These are phyloP conservation scores for Bimastos eiseni DNA, from an alignment of 2,888 invertebrate species.

Conservation along the genomic window DNA sequence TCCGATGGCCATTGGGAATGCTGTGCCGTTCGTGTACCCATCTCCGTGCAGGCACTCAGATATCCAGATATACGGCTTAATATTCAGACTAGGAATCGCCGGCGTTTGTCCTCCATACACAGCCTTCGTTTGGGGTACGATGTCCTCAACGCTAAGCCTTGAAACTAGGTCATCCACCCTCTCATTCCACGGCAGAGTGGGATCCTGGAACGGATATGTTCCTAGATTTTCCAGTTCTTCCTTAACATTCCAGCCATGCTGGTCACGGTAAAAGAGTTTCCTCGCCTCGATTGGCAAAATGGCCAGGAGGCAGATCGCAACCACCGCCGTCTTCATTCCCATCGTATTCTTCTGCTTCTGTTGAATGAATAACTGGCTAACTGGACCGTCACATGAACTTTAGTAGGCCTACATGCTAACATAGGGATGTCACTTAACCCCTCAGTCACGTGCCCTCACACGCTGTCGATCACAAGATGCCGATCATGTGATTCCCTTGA, in stretches of 20 bases:
- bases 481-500: neutral
- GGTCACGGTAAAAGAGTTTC: neutral
- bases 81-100: slow-evolving; percentile 32
- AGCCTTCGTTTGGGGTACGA: slow-evolving; percentile 34
- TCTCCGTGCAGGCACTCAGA: slow-evolving; percentile 42
- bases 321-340: neutral
- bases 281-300: neutral
- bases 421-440: neutral
- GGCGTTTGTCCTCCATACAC: slow-evolving; percentile 33
- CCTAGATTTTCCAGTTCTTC: neutral
- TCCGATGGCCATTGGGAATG: slow-evolving; percentile 56
- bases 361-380: neutral
- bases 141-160: slow-evolving; percentile 33
- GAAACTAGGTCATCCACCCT: slow-evolving; percentile 54
- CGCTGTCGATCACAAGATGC: neutral
- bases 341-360: neutral
- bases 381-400: neutral
- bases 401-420: neutral
- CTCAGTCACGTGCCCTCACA: neutral
- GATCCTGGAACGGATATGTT: slow-evolving; percentile 52
- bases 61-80: slow-evolving; percentile 39
- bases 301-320: neutral
- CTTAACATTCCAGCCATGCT: neutral
- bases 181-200: slow-evolving; percentile 50
- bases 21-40: slow-evolving; percentile 51